These are phyloP conservation scores for Henricia sp. DNA, from an alignment of 53 echinoderm and acorn worm genomes.

Conservation along the genomic window DNA sequence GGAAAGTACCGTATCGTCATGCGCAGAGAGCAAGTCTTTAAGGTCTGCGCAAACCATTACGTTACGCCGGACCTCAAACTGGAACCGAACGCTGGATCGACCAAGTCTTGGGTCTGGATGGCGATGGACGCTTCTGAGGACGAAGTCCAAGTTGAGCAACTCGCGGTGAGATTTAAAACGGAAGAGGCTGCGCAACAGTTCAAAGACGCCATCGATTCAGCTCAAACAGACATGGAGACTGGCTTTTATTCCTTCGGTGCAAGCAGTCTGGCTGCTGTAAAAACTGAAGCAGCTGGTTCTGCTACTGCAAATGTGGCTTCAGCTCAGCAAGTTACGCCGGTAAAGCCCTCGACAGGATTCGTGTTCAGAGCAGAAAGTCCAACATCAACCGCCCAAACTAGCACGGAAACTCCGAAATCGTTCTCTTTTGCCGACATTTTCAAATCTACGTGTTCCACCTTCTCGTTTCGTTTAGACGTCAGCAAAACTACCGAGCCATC, in stretches of 20 bases:
- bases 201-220: slow-evolving; percentile 75
- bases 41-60: slow-evolving; percentile 96
- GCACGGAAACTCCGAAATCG: too few relatives aligned
- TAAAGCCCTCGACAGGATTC: not conserved
- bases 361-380: too few relatives aligned
- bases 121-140: slow-evolving; percentile 91
- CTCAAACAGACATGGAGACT: slow-evolving; percentile 61
- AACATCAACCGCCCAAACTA: too few relatives aligned
- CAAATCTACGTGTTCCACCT: too few relatives aligned
- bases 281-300: not conserved
- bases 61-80: slow-evolving; percentile 74
- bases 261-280: not conserved
- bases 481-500: too few relatives aligned
- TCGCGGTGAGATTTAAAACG: slow-evolving; percentile 84
- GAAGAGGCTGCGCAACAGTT: slow-evolving; percentile 76
- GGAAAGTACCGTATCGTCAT: slow-evolving; percentile 80
- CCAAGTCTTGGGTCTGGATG: slow-evolving; percentile 88
- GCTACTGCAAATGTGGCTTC: not conserved
- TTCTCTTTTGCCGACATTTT: too few relatives aligned
- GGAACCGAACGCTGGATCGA: slow-evolving; percentile 69
- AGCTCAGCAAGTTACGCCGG: not conserved
- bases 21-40: slow-evolving; percentile 95
- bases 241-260: not conserved
- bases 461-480: too few relatives aligned
- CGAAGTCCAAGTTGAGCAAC: slow-evolving; percentile 73